A percentile compares a stretch with the other conserved stretches of the same genome.
These are phyloP conservation scores for Rambutsinella grinnellia DNA, from an alignment of 2,888 invertebrate genomes.

Conservation along the genomic window DNA sequence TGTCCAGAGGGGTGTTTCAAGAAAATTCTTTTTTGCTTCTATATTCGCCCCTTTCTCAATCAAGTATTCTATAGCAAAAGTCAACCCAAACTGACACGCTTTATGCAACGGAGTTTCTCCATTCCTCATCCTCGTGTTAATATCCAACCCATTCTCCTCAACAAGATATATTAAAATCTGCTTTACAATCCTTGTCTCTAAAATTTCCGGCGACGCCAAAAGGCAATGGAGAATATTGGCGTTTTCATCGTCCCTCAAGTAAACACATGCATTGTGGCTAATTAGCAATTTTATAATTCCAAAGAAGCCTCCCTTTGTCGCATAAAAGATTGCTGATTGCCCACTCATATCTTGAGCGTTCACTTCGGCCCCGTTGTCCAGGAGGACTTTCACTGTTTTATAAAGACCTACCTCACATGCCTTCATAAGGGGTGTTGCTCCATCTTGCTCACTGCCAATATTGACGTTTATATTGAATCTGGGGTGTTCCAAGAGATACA, in stretches of 20 bases:
- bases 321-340: slow-evolving; percentile 18
- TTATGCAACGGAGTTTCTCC: slow-evolving; percentile 24
- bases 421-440: slow-evolving; percentile 13
- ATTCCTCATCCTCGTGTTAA: background rate
- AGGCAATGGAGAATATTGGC: slow-evolving; percentile 19
- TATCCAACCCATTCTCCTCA: slow-evolving; percentile 4
- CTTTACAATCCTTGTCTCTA: too few relatives aligned
- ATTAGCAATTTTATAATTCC: slow-evolving; percentile 9
- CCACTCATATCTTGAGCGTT: slow-evolving; percentile 20
- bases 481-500: background rate
- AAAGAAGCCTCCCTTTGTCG: slow-evolving; percentile 16
- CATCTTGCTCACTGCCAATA: background rate
- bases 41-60: slow-evolving; percentile 10
- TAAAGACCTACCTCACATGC: slow-evolving; percentile 1
- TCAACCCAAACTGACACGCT: slow-evolving; percentile 10
- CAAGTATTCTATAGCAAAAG: background rate
- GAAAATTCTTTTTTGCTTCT: slow-evolving; percentile 7
- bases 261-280: background rate
- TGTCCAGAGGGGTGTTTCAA: slow-evolving; percentile 30
- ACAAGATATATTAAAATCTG: slow-evolving; percentile 20
- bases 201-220: background rate
- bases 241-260: slow-evolving; percentile 21
- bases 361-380: slow-evolving; percentile 13
- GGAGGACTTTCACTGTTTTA: background rate
- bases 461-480: background rate